Evolutionary conservation across 2,888 invertebrate genomes (phyloP), one percentile per base, ranked within the genome.

Genomic region (Xestobium rufovillosum): DNA sequence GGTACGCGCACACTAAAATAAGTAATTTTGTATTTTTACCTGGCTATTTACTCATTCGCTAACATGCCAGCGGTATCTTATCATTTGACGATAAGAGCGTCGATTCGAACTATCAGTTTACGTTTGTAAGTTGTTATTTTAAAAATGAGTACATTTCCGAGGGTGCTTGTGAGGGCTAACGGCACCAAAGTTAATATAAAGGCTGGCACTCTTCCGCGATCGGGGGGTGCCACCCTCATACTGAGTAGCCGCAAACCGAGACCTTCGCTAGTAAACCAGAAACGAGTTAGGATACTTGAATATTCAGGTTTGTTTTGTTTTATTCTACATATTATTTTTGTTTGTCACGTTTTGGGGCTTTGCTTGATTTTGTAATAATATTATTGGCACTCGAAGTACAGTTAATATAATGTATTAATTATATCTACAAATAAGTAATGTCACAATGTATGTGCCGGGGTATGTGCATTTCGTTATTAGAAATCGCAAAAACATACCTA

Each of bases 171-270:
- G n/a, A 62, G 60, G 48, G 51, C 57, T 15, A 55, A 57, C 17
- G 56, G 56, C 26, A 53, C 50, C 30, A 56, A 49, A 41, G 49
- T 64, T 15, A 52, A 56, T 34, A 56, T 59, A 11, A 54, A 49
- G 33, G 49, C 55, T 3, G 53, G 55, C 16, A 53, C 56, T 17
- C 43, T 57, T 36, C 55, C 53, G 32, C 50, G 52, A 26, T 45
- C 49, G 27, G 55, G 50, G 38, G 43, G 51, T 26, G 49, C 52
- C n/a, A 49, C 43, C 33, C 19, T 51, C 14, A 48, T 39, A 13
- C 29, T 52, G 15, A 50, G 38, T 66, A 41, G 62, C 67, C n/a
- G 69, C 66, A 42, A 69, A 67, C 53, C 28, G 2, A 25, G 10
- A 3, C 34, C 11, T 3, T 23, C 17, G 10, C 9, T 2, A 14